A percentile compares a stretch with the other conserved stretches of the same genome.
These are phyloP conservation scores for Urophycis tenuis DNA, from an alignment of 2,797 vertebrate species.

Conservation along the genomic window DNA sequence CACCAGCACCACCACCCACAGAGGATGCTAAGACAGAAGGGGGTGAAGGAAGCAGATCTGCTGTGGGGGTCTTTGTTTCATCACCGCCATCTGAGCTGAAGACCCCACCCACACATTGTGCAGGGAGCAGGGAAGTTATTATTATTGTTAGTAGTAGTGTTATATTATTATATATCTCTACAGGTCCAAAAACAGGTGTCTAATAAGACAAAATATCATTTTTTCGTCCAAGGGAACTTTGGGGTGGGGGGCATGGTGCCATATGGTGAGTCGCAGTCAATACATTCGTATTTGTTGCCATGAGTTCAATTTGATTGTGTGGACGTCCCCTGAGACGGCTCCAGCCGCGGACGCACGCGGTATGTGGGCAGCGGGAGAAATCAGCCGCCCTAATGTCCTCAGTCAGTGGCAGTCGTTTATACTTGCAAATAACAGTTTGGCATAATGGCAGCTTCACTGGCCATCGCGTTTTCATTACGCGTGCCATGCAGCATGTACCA, in stretches of 20 bases:
- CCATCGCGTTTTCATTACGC: neutral
- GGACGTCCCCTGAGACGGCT: neutral
- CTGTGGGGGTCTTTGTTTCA: neutral
- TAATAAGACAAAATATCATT: neutral
- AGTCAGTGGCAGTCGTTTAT: neutral
- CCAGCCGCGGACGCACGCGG: neutral
- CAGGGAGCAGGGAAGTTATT: neutral
- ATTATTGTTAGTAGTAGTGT: neutral
- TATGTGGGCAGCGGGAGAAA: constrained; percentile 1
- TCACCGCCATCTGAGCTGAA: neutral
- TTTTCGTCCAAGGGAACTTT: neutral
- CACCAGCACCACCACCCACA: neutral
- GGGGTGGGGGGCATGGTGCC: neutral
- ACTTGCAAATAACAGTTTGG: neutral
- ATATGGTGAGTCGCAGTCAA: neutral
- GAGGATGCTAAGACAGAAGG: too few relatives aligned
- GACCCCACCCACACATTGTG: neutral
- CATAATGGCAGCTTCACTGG: neutral
- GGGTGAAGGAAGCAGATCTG: too few relatives aligned
- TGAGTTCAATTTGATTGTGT: neutral
- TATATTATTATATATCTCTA: neutral
- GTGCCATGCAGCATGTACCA: neutral
- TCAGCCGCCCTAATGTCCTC: neutral
- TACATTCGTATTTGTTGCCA: neutral
- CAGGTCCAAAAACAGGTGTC: neutral